phyloP scores from a whole-genome alignment of 2,888 invertebrate species.

The Callyntrura sp. region DNA sequence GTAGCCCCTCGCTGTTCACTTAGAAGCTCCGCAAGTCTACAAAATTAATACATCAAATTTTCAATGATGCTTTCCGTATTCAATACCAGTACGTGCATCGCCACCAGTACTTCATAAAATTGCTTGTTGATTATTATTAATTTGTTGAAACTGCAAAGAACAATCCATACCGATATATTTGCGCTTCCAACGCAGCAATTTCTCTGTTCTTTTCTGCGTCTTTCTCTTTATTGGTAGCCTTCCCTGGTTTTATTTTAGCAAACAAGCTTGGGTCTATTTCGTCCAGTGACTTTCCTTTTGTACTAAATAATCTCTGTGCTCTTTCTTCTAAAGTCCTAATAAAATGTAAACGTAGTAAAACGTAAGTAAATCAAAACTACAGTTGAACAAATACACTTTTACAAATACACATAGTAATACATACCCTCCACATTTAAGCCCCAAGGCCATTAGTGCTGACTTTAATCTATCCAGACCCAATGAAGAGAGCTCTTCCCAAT shows the following conservation, averaged over 20 bases:
- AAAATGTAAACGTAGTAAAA: no score
- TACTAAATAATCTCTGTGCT: conserved; percentile 97
- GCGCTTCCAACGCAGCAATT: conserved; percentile 94
- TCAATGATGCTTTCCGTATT: no score
- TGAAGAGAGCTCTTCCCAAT: conserved; percentile 98
- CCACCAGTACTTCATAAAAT: no score
- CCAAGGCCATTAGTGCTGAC: conserved; percentile 98
- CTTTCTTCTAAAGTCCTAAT: conserved; percentile 96
- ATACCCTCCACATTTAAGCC: conserved; percentile 98
- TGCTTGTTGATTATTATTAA: no score
- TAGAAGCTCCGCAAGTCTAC: conserved; percentile 93
- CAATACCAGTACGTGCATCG: no score
- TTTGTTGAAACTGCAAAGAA: neutral
- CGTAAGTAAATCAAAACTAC: no score
- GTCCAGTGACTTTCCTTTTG: conserved; percentile 94
- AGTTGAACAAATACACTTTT: no score
- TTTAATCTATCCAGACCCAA: conserved; percentile 98
- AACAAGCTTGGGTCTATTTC: conserved; percentile 96
- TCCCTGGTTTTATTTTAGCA: conserved; percentile 94
- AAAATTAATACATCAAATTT: conserved; percentile 73
- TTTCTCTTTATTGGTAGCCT: conserved; percentile 87
- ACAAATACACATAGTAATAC: neutral
- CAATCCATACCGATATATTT: conserved; percentile 90
- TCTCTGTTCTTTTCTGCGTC: conserved; percentile 91
- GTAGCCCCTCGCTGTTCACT: conserved; percentile 95